Base-by-base conservation (phyloP, 2,113 vertebrate species). In the Atlantisia rogersi region DNA sequence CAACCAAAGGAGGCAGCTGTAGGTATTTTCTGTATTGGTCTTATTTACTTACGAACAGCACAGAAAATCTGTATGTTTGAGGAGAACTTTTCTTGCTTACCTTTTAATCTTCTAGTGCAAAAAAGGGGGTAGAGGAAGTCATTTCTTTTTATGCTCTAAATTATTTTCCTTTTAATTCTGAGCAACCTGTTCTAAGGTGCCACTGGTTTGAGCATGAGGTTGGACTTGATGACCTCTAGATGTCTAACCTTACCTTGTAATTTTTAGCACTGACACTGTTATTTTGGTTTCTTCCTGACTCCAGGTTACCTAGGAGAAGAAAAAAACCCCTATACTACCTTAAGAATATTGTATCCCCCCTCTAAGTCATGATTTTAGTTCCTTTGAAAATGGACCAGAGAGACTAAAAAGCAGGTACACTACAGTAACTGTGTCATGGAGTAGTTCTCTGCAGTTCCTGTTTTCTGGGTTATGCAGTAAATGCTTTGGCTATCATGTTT, bases 221-320 rank as follows among this genome's bases (percentile, higher is more conserved):
- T 20, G 7, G 46, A 64, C 53, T 69, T 50, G 42, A 64, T 75
- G 82, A 60, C 58, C 65, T 91, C 62, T 68, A 76, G 78, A 92
- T 85, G 94, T 95, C 58, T 24, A n/a, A 5, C 9, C 21, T 74
- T 77, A 92, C 68, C 15, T 40, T 65, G 64, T 88, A 92, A 95
- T 91, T 95, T 95, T 94, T 76, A 62, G 12, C 15, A 83, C 15
- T 83, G 31, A 26, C 65, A 39, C 50, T 88, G 76, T 70, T 74
- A 78, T 83, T 97, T 95, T 92, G 35, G 40, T 50, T 95, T 90
- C 29, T 18, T 95, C 14, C 65, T 44, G 20, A 56, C 77, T 84
- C n/a, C 53, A 86, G 16, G 90, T 94, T 95, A 90, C 37, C 58
- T 70, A 42, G 3, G 25, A 78, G 44, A 68, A 14, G 12, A 40